Percentiles rank a stretch among this genome's conserved stretches.
Evolutionary conservation across 2,797 vertebrate genomes (phyloP).

Genomic region (Sebastes kiyomatsui): DNA sequence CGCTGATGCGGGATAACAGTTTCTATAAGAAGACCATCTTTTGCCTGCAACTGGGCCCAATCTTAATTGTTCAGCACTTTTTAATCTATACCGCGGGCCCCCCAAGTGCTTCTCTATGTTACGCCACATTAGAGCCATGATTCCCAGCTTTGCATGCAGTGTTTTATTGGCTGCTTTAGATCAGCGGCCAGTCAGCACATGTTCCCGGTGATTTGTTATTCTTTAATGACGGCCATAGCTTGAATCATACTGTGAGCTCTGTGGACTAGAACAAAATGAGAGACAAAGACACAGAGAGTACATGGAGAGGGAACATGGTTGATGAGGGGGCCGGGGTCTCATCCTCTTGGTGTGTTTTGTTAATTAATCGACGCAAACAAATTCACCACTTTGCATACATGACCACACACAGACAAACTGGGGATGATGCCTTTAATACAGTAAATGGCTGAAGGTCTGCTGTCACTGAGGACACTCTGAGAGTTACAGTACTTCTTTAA

Average conservation of each 20-base stretch:
- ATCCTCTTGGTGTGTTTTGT: conserved; percentile 40
- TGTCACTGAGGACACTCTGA: not conserved
- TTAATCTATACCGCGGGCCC: conserved; percentile 6
- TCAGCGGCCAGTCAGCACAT: conserved; percentile 49
- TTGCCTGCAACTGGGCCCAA: conserved; percentile 12
- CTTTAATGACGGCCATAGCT: conserved; percentile 50
- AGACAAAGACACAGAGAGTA: conserved; percentile 41
- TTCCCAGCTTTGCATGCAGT: conserved; percentile 27
- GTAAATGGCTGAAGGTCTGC: not conserved
- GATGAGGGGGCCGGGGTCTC: conserved; percentile 30
- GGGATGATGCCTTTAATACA: conserved; percentile 5
- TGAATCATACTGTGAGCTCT: conserved; percentile 47
- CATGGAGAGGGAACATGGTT: conserved; percentile 19
- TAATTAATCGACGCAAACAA: conserved; percentile 48
- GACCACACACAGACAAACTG: conserved; percentile 32
- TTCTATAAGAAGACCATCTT: conserved; percentile 46
- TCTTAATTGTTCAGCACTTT: conserved; percentile 23
- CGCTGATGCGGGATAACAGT: not conserved
- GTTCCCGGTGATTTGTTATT: conserved; percentile 62
- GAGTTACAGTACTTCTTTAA: not conserved
- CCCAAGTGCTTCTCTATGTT: conserved; percentile 15
- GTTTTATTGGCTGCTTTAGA: conserved; percentile 53
- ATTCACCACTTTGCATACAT: conserved; percentile 9
- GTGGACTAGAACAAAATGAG: conserved; percentile 57
- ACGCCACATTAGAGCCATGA: conserved; percentile 13